phyloP scores from a whole-genome alignment of 1,140 invertebrate species.

The Goniozus legneri region DNA sequence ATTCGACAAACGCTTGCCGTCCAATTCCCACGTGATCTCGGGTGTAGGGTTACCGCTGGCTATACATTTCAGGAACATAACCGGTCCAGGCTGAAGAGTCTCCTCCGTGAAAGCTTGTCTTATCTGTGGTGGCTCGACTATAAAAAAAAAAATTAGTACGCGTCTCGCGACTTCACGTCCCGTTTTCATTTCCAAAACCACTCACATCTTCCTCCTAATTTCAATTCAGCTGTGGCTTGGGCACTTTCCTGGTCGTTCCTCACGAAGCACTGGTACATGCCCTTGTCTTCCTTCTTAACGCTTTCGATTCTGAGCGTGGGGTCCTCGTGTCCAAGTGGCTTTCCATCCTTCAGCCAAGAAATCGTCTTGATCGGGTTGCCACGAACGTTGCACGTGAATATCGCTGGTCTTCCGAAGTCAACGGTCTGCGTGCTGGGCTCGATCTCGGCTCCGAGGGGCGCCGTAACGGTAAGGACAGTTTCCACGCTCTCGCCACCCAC shows the following conservation, averaged over 20 bases:
- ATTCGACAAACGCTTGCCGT: constrained; percentile 79
- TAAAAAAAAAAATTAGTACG: constrained; percentile 27
- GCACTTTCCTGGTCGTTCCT: constrained; percentile 91
- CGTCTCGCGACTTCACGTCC: too few relatives aligned
- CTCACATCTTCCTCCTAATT: constrained; percentile 86
- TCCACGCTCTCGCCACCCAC: constrained; percentile 90
- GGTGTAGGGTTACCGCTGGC: constrained; percentile 89
- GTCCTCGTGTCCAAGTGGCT: constrained; percentile 74
- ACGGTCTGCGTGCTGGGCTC: constrained; percentile 88
- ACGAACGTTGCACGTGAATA: constrained; percentile 85
- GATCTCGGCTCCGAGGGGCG: constrained; percentile 80
- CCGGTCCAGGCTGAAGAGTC: constrained; percentile 81
- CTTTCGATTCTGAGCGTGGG: constrained; percentile 79
- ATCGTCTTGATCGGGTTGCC: constrained; percentile 87
- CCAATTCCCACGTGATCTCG: constrained; percentile 91
- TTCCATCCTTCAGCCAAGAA: constrained; percentile 90
- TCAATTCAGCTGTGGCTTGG: constrained; percentile 86
- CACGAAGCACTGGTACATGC: constrained; percentile 97
- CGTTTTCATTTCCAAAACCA: constrained; percentile 15
- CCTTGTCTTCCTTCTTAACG: constrained; percentile 91
- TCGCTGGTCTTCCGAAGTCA: constrained; percentile 86
- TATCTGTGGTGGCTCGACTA: constrained; percentile 84
- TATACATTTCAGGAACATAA: constrained; percentile 77
- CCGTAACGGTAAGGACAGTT: constrained; percentile 88
- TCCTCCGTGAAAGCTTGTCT: constrained; percentile 82